Evolutionary conservation across 2,797 vertebrate genomes (phyloP), one percentile per base, ranked within the genome.

Genomic region (Premnoplex brunnescens): DNA sequence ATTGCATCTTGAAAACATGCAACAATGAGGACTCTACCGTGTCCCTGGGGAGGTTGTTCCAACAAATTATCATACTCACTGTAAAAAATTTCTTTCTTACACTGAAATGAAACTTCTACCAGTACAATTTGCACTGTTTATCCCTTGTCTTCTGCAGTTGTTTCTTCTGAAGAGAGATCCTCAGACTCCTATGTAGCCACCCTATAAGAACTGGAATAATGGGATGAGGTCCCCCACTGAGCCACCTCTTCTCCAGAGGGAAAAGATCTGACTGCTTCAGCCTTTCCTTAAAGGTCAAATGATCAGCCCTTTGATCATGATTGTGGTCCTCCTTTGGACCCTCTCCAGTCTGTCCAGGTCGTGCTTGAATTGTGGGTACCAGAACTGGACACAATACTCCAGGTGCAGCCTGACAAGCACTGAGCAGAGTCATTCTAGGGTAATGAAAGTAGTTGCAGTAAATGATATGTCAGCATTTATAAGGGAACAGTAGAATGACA

Each of bases 381-480:
- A 41, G 32, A 54, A 59, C 14, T 48, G 39, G 27, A 36, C 14
- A n/a, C 6, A 9, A 5, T n/a, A 41, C 44, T 30, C 17, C 27
- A 48, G 8, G 10, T 48, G 2, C 23, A 37, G 34, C 32, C 34
- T 43, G 9, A 37, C 10, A 56, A 34, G 4, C 0, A 1, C 2
- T 5, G 24, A 78, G 21, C 34, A 39, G 20, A 44, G 10, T 49
- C 8, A 51, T 56, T 54, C 24, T 69, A 43, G 79, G 12, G 14
- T 56, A 89, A 58, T 28, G 9, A 8, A 76, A 79, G 58, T 24
- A 39, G 19, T 48, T 76, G 12, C 32, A 59, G 20, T 17, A 80
- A 82, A 77, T 20, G 5, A 23, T 43, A 63, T 22, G 11, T 13
- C 26, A 71, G 2, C 1, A 3, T 55, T 71, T 82, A 62, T 54